A percentile compares a stretch with the other conserved stretches of the same genome.
phyloP scores from a whole-genome alignment of 2,888 invertebrate species.

The Eupeodes luniger region DNA sequence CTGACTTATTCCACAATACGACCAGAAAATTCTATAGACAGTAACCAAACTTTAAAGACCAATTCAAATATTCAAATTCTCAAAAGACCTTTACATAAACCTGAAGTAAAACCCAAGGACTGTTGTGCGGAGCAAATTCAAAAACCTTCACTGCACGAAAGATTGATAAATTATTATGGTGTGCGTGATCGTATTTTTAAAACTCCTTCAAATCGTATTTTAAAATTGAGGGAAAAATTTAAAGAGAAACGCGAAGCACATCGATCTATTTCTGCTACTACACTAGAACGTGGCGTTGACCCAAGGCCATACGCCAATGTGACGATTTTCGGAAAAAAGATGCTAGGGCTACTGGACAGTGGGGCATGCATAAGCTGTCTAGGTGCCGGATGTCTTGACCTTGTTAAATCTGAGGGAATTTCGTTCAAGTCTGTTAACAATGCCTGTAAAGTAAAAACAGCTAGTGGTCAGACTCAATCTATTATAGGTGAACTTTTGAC shows the following conservation, averaged over 20 bases:
- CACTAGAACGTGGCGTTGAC: neutral
- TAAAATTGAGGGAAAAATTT: neutral
- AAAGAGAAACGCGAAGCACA: neutral
- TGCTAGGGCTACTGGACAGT: neutral
- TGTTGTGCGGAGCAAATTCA: neutral
- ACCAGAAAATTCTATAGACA: neutral
- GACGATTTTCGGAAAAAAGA: slow-evolving; percentile 6
- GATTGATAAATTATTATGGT: neutral
- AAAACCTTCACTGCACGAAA: slow-evolving; percentile 5
- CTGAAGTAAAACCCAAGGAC: neutral
- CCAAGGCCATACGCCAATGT: neutral
- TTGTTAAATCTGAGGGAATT: too few species aligned
- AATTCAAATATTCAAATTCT: neutral
- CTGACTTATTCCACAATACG: neutral
- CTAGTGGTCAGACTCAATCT: too few species aligned
- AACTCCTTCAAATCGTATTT: slow-evolving; percentile 5
- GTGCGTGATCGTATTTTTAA: slow-evolving; percentile 10
- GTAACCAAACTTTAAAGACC: slow-evolving; percentile 4
- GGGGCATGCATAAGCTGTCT: too few species aligned
- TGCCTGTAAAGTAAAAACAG: too few species aligned
- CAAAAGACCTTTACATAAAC: neutral
- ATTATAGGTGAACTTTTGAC: too few species aligned
- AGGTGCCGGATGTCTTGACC: too few species aligned
- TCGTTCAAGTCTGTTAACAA: too few species aligned
- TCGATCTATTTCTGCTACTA: slow-evolving; percentile 8